Percentiles rank a stretch among this genome's conserved stretches.
phyloP scores from a whole-genome alignment of 1,140 invertebrate genomes.

The Polyergus mexicanus region DNA sequence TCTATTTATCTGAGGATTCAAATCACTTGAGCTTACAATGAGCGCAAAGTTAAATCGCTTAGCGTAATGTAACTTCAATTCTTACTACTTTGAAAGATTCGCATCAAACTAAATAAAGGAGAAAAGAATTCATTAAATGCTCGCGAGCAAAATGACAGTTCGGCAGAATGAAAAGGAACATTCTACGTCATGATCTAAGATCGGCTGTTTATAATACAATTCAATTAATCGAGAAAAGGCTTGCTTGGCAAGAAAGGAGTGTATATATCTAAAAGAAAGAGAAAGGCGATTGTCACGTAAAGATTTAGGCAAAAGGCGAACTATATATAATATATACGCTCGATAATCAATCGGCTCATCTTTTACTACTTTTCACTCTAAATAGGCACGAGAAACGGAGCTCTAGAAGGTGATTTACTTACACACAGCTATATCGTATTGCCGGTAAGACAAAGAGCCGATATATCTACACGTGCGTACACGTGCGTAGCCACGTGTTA shows the following conservation, averaged over 20 bases:
- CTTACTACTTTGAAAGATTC: conserved; percentile 19
- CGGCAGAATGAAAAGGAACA: conserved; percentile 40
- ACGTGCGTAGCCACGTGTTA: conserved; percentile 56
- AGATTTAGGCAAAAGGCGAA: conserved; percentile 85
- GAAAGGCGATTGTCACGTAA: conserved; percentile 45
- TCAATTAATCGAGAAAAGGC: conserved; percentile 27
- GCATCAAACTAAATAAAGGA: conserved; percentile 31
- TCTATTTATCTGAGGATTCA: background rate
- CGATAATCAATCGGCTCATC: conserved; percentile 62
- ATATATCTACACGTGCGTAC: conserved; percentile 71
- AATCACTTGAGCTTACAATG: background rate
- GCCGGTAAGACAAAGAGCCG: conserved; percentile 79
- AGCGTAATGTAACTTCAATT: conserved; percentile 22
- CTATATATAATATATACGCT: conserved; percentile 74
- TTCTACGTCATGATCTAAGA: conserved; percentile 61
- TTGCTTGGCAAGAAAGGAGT: conserved; percentile 51
- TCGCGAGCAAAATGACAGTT: conserved; percentile 20
- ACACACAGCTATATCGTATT: conserved; percentile 81
- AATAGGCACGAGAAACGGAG: conserved; percentile 67
- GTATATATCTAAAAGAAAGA: conserved; percentile 28
- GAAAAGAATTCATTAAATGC: conserved; percentile 13
- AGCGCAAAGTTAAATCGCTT: conserved; percentile 46
- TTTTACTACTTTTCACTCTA: conserved; percentile 66
- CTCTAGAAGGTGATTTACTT: conserved; percentile 79
- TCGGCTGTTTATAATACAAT: conserved; percentile 47